phyloP scores from a whole-genome alignment of 2,113 vertebrate species.

The Brienomyrus longianalis region DNA sequence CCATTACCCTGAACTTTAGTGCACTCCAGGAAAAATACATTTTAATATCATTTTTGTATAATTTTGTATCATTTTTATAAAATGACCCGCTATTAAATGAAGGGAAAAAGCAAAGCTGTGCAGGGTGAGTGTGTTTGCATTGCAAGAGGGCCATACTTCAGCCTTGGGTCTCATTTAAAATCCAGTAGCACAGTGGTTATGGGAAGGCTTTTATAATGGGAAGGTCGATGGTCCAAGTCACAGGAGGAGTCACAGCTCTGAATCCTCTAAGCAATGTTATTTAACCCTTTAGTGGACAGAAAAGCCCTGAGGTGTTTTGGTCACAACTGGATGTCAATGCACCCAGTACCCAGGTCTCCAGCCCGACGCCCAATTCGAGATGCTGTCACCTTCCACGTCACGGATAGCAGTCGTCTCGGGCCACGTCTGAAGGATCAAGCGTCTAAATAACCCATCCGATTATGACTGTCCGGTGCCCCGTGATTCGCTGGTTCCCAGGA shows the following conservation, averaged over 20 bases:
- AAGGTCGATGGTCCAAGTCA: neutral
- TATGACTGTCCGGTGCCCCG: neutral
- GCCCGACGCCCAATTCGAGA: neutral
- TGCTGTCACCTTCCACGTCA: neutral
- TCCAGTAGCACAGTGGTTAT: neutral
- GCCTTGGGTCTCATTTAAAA: neutral
- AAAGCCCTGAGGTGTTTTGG: neutral
- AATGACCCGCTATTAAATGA: neutral
- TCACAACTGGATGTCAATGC: neutral
- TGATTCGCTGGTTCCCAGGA: neutral
- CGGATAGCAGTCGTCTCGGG: too few species aligned
- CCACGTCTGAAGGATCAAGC: neutral
- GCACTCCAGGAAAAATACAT: neutral
- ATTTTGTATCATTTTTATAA: slow-evolving; percentile 6
- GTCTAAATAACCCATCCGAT: neutral
- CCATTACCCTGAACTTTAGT: neutral
- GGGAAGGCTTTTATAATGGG: neutral
- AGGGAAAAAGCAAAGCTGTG: neutral
- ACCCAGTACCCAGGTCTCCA: too few species aligned
- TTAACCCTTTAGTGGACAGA: neutral
- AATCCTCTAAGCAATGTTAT: neutral
- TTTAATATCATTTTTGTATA: neutral
- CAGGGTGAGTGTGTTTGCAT: neutral
- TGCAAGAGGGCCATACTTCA: neutral
- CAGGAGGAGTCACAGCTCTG: neutral